Percentiles rank a stretch among this genome's conserved stretches.
Conservation (phyloP, 2,888 invertebrate species). For the Meliscaeva auricollis region DNA sequence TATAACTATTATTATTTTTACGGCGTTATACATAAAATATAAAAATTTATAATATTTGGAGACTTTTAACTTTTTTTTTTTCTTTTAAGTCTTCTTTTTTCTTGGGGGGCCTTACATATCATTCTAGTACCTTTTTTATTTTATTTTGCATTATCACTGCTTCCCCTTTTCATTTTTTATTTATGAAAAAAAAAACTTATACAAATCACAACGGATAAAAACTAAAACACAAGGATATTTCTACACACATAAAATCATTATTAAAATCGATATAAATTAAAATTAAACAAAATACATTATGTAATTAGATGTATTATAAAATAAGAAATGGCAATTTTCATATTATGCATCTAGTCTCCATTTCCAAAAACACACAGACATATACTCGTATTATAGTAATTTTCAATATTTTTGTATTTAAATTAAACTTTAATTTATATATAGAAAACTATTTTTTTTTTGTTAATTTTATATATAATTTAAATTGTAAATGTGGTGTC, state of each 20-base stretch:
- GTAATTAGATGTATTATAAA: too few species aligned
- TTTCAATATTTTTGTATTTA: conserved; percentile 6
- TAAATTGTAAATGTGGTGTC: conserved; percentile 63
- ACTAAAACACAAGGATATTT: conserved; percentile 43
- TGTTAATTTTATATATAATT: conserved; percentile 33
- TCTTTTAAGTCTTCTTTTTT: conserved; percentile 26
- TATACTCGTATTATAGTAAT: background rate
- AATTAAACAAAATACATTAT: conserved; percentile 48
- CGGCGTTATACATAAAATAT: conserved; percentile 46
- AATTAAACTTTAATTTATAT: conserved; percentile 35
- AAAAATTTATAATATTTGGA: conserved; percentile 24
- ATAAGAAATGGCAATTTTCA: conserved; percentile 58
- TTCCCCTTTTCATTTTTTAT: conserved; percentile 24
- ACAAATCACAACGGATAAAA: conserved; percentile 67
- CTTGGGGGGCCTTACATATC: conserved; percentile 25
- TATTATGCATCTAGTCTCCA: conserved; percentile 55
- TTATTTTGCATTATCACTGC: conserved; percentile 45
- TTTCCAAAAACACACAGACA: conserved; percentile 67
- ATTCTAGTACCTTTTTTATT: conserved; percentile 61
- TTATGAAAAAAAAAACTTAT: conserved; percentile 45
- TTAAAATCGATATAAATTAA: conserved; percentile 24
- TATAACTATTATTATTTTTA: conserved; percentile 48
- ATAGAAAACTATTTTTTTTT: conserved; percentile 53
- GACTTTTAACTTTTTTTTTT: conserved; percentile 2
- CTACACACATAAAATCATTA: conserved; percentile 31